Conservation (phyloP, 2,113 vertebrate genomes). For the Atlantisia rogersi region DNA sequence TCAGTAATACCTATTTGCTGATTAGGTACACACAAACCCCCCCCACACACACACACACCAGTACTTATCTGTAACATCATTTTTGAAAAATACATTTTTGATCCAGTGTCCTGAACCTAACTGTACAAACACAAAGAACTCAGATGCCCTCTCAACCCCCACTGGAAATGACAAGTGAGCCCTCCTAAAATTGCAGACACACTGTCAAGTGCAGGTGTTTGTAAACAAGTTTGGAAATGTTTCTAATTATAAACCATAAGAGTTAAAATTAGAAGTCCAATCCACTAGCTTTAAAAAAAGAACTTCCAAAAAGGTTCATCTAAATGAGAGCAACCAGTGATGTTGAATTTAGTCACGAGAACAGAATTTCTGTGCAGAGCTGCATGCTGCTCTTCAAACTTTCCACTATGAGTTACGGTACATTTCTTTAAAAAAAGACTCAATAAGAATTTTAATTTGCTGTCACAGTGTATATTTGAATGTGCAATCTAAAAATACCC, state of each 20-base stretch:
- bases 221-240: slow-evolving; percentile 77
- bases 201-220: slow-evolving; percentile 69
- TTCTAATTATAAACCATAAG: slow-evolving; percentile 74
- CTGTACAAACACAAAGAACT: slow-evolving; percentile 31
- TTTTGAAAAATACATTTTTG: background rate
- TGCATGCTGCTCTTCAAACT: background rate
- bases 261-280: slow-evolving; percentile 75
- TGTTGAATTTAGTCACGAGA: background rate
- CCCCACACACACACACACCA: background rate
- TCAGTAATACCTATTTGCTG: background rate
- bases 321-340: slow-evolving; percentile 42
- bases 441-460: background rate
- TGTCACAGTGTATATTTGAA: background rate
- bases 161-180: slow-evolving; percentile 57
- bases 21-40: background rate
- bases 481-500: slow-evolving; percentile 16
- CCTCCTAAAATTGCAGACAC: slow-evolving; percentile 60
- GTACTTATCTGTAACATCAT: background rate
- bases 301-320: slow-evolving; percentile 55
- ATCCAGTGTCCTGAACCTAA: background rate
- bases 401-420: background rate
- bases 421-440: background rate
- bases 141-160: background rate
- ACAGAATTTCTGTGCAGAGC: background rate
- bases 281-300: slow-evolving; percentile 58